Evolutionary conservation across 64 coral and sea anemone genomes (phyloP), one percentile per base, ranked within the genome.

Genomic region (Porites lutea): DNA sequence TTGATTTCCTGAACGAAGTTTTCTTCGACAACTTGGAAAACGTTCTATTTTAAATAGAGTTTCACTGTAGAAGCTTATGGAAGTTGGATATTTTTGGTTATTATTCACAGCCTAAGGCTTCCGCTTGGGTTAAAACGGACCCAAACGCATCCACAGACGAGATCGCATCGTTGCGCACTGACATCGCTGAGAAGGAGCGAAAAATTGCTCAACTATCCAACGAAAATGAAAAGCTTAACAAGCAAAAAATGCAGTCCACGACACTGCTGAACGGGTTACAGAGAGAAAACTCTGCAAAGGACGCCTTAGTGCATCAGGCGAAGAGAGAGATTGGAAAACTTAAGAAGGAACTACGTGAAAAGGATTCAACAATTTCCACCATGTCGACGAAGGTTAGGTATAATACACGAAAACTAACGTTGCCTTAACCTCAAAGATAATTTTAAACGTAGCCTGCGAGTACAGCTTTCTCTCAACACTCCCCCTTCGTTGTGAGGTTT

Each of bases 201-300:
- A 91, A 80, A 74, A 94, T 97, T 88, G 92, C 95, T 16, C 92
- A 88, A 54, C 75, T 97, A 55, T 81, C 77, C 69, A 92, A 91
- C 10, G 92, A 94, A 20, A 62, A 88, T 8, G 95, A 93, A 80
- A 97, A 94, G 60, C 74, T 74, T 8, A 97, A 97, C 68, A 97
- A 97, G 65, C 88, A 93, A 2, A 97, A 97, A 78, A 83, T 83
- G 18, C 95, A 97, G 59, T 94, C 95, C 0, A 91, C 95, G 5
- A 94, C 92, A 10, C 72, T 97, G 13, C 71, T 97, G 82, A 97
- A 97, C 55, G 90, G 86, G 18, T 52, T 97, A 16, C 95, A 97
- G 75, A 82, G 95, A 54, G 95, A 97, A 9, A 97, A 91, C 79
- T 97, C 95, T 5, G 92, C 95, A n/a, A 97, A 97, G 80, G 95